Evolutionary conservation across 2,888 invertebrate species (phyloP).

Genomic region (Caradrina kadenii): DNA sequence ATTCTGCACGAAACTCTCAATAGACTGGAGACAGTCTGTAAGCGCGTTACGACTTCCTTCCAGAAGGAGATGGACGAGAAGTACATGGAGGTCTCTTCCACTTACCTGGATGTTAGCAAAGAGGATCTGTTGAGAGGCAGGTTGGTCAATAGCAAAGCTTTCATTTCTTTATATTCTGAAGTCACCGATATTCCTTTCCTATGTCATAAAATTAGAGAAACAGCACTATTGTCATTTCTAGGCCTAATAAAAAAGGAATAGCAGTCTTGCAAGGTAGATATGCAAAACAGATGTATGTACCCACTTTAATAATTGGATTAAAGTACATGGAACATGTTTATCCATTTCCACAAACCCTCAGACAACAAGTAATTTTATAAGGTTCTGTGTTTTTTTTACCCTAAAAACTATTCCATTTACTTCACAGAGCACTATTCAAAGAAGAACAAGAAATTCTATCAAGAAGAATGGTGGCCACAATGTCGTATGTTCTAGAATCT

Average conservation of each 20-base stretch:
- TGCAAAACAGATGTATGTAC: too few species aligned
- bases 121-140: constrained; percentile 76
- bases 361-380: too few species aligned
- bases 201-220: too few species aligned
- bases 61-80: constrained; percentile 85
- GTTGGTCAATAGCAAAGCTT: constrained; percentile 63
- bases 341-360: too few species aligned
- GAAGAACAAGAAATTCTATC: constrained; percentile 82
- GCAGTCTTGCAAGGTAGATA: too few species aligned
- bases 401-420: not conserved
- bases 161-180: too few species aligned
- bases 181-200: too few species aligned
- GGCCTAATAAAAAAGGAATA: too few species aligned
- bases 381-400: too few species aligned
- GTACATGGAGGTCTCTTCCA: constrained; percentile 77
- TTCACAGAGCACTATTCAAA: constrained; percentile 78
- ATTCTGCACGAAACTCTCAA: constrained; percentile 68
- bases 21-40: constrained; percentile 73
- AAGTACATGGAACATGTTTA: too few species aligned
- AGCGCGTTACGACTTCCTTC: constrained; percentile 79
- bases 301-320: too few species aligned
- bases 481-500: constrained; percentile 69
- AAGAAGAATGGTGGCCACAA: constrained; percentile 72
- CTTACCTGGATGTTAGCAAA: constrained; percentile 63
- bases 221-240: too few species aligned